These are phyloP conservation scores for Spilosoma lubricipeda DNA, from an alignment of 2,888 invertebrate species.

Conservation along the genomic window DNA sequence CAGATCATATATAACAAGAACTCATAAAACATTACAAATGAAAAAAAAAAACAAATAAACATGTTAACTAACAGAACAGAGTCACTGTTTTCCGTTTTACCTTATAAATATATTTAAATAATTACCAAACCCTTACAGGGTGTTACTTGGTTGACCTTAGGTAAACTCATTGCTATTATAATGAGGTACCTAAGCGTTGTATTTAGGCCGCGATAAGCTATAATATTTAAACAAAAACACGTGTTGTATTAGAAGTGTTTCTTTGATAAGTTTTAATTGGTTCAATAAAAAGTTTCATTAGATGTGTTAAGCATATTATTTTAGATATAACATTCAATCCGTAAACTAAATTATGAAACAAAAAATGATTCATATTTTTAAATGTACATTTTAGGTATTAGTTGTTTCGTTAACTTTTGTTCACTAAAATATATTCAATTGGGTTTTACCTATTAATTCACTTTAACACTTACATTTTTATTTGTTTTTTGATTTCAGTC, in stretches of 20 bases:
- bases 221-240: not conserved
- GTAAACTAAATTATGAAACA: not conserved
- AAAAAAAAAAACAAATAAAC: too few relatives aligned
- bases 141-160: slow-evolving; percentile 31
- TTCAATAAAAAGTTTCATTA: not conserved
- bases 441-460: too few relatives aligned
- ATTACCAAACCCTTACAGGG: slow-evolving; percentile 27
- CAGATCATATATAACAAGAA: too few relatives aligned
- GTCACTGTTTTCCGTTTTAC: slow-evolving; percentile 15
- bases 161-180: slow-evolving; percentile 42
- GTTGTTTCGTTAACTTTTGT: not conserved
- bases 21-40: too few relatives aligned
- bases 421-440: not conserved
- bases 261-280: not conserved
- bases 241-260: not conserved
- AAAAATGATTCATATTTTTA: not conserved
- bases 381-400: not conserved
- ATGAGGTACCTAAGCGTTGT: slow-evolving; percentile 30
- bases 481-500: too few relatives aligned
- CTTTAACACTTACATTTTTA: too few relatives aligned
- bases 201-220: not conserved
- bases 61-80: not conserved
- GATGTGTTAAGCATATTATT: not conserved
- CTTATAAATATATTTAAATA: slow-evolving; percentile 34
- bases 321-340: not conserved